Base-by-base conservation (phyloP, 2,888 invertebrate genomes). In the Drosophila recens region DNA sequence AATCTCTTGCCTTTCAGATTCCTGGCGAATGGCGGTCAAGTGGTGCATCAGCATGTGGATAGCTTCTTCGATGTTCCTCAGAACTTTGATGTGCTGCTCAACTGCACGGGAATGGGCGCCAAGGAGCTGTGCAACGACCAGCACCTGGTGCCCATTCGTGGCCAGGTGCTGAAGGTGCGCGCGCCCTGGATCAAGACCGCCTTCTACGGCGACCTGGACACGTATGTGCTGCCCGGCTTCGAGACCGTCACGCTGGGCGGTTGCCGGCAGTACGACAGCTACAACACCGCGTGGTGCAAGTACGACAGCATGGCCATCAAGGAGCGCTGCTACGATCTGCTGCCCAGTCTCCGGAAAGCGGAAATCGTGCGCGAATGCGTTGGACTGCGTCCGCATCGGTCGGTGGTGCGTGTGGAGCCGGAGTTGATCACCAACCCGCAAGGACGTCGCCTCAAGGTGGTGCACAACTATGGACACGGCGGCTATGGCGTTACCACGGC, bases 391-490 rank as follows among this genome's bases (percentile, higher is more conserved):
- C 98, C 98, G 0, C 96, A 97, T 90, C 94, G 98, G 54, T 93
- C 94, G 86, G 93, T 95, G 43, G 91, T 96, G 23, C 93, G 97
- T 81, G 95, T 98, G 73, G 97, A 97, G 87, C 92, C 94, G 0
- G 96, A 97, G 89, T 13, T 93, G 4, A 58, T 93, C 0, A 87
- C 75, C 0, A 87, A 80, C 53, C 73, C 91, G 11, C 75, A 81
- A 20, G 94, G 94, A 1, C 91, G 93, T 75, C 93, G 91, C 74
- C 72, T 93, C 0, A 94, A 95, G 94, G 94, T 98, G 36, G 95
- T 98, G 6, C 98, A 99, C 91, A 97, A 98, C 92, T 98, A 98
- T 90, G 98, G 98, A 0, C 98, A 98, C 91, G 98, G 98, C 0
- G 98, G 98, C 0, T 98, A 98, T 91, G 98, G 98, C 0, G 96